Conservation (phyloP, 2,113 vertebrate genomes). For the Alectura lathami region DNA sequence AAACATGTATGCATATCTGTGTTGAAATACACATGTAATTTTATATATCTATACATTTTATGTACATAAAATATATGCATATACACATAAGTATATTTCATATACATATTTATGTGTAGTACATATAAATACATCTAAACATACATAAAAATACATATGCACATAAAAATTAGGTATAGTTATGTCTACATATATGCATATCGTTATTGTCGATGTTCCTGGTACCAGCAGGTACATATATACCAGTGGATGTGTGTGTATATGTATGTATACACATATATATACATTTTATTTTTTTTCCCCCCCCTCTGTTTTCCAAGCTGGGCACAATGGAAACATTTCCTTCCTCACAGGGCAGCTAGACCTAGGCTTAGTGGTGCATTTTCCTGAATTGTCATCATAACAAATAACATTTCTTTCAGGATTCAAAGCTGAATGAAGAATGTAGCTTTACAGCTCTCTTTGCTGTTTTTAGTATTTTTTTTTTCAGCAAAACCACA, state of each 20-base stretch:
- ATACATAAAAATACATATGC: background rate
- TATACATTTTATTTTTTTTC: background rate
- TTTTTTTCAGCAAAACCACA: background rate
- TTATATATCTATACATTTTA: background rate
- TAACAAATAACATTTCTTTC: no score
- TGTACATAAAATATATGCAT: no score
- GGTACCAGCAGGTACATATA: background rate
- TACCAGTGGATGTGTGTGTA: no score
- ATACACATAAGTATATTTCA: no score
- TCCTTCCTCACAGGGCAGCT: background rate
- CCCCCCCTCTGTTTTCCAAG: background rate
- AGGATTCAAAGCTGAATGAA: background rate
- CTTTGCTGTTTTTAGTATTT: background rate
- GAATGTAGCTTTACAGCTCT: background rate
- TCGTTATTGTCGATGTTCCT: background rate
- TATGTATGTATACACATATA: background rate
- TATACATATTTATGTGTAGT: no score
- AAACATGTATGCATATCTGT: no score
- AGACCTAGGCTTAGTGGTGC: background rate
- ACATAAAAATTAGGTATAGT: no score
- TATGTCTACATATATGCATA: rapidly evolving
- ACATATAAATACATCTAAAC: no score
- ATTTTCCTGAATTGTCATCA: background rate
- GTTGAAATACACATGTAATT: no score
- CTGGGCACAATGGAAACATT: background rate